Evolutionary conservation across 2,888 invertebrate genomes (phyloP), one percentile per base, ranked within the genome.

Genomic region (Entomobrya multifasciata): DNA sequence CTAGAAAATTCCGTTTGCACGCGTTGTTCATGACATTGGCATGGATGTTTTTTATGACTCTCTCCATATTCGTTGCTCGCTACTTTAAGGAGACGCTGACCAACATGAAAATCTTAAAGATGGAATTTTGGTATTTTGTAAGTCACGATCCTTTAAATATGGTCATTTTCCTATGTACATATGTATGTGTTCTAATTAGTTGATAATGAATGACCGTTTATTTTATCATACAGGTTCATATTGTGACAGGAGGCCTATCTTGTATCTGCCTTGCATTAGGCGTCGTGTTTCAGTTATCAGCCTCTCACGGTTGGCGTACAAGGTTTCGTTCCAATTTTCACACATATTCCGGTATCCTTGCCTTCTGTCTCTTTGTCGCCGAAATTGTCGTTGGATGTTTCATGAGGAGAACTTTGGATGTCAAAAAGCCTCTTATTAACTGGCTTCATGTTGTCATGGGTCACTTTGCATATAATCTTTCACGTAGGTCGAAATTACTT

Each of bases 51-150:
- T 85, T 85, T 13, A 6, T 74, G 10, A 85, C 87, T 3, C 17
- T 88, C 27, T 72, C 80, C 2, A 65, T 72, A 1, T 88, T 88
- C 25, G 22, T 70, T 0, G 77, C 87, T 2, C 60, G 88, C 10
- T 88, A 88, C 55, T 87, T 65, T 74, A 87, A 88, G 52, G 88
- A 88, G 25, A 88, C 88, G 1, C 20, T 83, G 15, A 36, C 52
- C 10, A 76, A 76, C 5, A 62, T 41, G 13, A 47, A 44, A 27
- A 25, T 65, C 10, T 27, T 83, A 20, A 62, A 65, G n/a, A 47
- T 57, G 20, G 52, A 47, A 0, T 65, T 83, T 76, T 83, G 83
- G 83, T 65, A 76, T 25, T 83, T 83, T 62, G 83, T 83, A 83
- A 20, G 82, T 60, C 22, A n/a, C 6, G 2, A 27, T 15, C 3